phyloP scores from a whole-genome alignment of 2,888 invertebrate genomes.

The Rhingia campestris region DNA sequence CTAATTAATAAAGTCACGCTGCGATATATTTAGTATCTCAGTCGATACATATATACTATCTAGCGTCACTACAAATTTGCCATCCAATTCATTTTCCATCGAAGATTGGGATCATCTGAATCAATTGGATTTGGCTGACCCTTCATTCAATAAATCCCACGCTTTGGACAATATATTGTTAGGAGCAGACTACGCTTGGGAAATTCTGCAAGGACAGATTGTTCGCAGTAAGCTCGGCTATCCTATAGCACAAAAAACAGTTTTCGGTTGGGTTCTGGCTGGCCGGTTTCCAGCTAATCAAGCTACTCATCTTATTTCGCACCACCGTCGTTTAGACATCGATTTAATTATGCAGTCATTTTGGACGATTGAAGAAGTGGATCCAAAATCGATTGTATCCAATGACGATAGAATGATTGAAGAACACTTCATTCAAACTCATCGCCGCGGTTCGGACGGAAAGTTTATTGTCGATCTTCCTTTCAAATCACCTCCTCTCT shows the following conservation, averaged over 20 bases:
- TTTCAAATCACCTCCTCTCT: too few species aligned
- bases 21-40: neutral
- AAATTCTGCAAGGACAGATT: too few species aligned
- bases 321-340: neutral
- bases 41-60: neutral
- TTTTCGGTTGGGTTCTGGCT: slow-evolving; percentile 14
- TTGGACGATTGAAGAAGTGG: slow-evolving; percentile 3
- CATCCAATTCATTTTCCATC: neutral
- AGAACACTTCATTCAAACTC: too few species aligned
- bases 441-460: too few species aligned
- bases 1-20: too few species aligned
- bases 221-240: too few species aligned
- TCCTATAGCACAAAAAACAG: neutral
- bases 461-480: too few species aligned
- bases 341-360: neutral
- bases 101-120: neutral
- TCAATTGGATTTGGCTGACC: neutral
- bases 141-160: neutral
- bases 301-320: neutral
- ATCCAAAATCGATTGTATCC: too few species aligned
- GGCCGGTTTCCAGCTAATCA: neutral
- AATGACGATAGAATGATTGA: too few species aligned
- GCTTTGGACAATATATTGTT: neutral
- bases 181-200: too few species aligned
- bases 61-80: neutral